Evolutionary conservation across 2,797 vertebrate species (phyloP), one percentile per base, ranked within the genome.

Genomic region (Mus caroli): DNA sequence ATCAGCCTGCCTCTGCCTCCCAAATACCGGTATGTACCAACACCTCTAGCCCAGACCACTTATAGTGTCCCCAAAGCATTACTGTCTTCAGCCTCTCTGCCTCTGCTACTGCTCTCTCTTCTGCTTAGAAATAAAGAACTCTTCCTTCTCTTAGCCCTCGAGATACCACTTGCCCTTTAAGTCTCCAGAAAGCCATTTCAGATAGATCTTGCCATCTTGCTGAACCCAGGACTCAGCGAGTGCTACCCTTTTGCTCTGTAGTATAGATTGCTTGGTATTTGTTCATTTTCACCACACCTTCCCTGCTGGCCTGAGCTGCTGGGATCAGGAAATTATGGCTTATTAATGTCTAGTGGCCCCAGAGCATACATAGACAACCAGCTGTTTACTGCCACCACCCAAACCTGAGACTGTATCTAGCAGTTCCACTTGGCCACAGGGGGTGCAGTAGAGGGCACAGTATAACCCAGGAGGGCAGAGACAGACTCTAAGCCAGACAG

Each of bases 381-480:
- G 86, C 62, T 60, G 19, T 54, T 88, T 78, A 58, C 34, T 77
- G 93, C 20, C 17, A 24, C 12, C 4, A 40, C 77, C 86, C 52
- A 96, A 46, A 22, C 96, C 91, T 0, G 97, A 87, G 52, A 99
- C 6, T 0, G 98, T 99, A 88, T 99, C 98, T n/a, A 98, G 89
- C 4, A 99, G 96, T 10, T 99, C 97, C 0, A 98, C 98, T 94
- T 99, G 95, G 97, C 99, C 99, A 94, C 98, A 99, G 0, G 99
- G 99, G 0, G 97, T 98, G 99, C 99, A 99, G 97, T 98, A 99
- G 78, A 52, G 37, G 82, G 28, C 43, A 75, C 67, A 69, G 26
- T 26, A 69, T 50, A 69, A 26, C 62, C 77, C 12, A 88, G 19
- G 71, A 73, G 64, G 83, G 26, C n/a, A 60, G 15, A 71, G 20